phyloP scores from a whole-genome alignment of 2,797 vertebrate species.

The Sternotherus odoratus region DNA sequence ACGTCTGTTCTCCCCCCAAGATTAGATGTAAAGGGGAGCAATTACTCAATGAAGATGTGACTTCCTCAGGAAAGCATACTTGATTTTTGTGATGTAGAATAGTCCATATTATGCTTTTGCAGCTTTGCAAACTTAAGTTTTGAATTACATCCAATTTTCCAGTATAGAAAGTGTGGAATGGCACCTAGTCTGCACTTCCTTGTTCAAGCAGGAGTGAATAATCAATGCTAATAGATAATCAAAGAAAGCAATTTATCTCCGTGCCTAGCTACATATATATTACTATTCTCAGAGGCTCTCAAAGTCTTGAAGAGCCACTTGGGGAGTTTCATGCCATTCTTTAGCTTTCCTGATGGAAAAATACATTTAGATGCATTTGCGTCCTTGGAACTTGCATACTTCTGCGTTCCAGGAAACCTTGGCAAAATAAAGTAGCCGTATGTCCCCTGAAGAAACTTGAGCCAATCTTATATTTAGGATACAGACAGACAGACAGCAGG shows the following conservation, averaged over 20 bases:
- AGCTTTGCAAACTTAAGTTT: neutral
- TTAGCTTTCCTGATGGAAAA: neutral
- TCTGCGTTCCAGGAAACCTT: neutral
- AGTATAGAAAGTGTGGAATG: neutral
- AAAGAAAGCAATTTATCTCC: neutral
- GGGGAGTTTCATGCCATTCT: neutral
- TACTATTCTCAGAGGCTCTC: neutral
- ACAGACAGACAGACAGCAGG: neutral
- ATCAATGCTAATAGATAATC: neutral
- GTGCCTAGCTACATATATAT: neutral
- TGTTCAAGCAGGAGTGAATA: neutral
- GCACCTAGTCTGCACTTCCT: neutral
- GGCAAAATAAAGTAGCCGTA: neutral
- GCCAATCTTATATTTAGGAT: neutral
- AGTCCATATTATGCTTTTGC: neutral
- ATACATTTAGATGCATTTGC: neutral
- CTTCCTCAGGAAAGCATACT: too few relatives aligned
- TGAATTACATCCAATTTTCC: neutral
- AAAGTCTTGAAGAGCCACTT: neutral
- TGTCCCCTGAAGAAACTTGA: neutral
- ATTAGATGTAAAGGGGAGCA: too few relatives aligned
- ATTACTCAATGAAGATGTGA: too few relatives aligned
- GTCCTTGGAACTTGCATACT: neutral
- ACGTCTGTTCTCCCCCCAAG: too few relatives aligned
- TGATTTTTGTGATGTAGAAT: neutral